Evolutionary conservation across 2,797 vertebrate genomes (phyloP).

Genomic region (Chanos chanos): DNA sequence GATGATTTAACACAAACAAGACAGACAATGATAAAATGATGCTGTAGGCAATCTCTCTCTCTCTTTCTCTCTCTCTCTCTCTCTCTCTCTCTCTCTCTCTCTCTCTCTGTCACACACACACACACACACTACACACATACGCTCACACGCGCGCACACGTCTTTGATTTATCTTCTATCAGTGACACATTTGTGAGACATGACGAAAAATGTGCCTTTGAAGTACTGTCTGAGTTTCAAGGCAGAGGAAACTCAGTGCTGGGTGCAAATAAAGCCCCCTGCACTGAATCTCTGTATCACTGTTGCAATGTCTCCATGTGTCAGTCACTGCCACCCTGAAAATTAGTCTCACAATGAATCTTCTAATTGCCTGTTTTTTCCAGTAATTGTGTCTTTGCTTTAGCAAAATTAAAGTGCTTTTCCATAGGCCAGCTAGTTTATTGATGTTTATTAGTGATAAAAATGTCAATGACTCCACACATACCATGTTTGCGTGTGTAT

Average conservation of each 20-base stretch:
- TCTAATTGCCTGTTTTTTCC: constrained; percentile 14
- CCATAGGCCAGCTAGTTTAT: constrained; percentile 8
- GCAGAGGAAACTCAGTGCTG: constrained; percentile 19
- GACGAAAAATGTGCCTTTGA: constrained; percentile 34
- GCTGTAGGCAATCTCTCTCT: too few relatives aligned
- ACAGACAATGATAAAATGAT: too few relatives aligned
- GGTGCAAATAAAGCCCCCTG: constrained; percentile 21
- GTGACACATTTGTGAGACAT: constrained; percentile 30
- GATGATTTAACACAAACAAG: too few relatives aligned
- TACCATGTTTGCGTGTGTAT: too few relatives aligned
- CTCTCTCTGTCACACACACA: neutral
- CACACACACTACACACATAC: constrained; percentile 15
- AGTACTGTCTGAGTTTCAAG: constrained; percentile 12
- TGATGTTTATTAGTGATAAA: constrained; percentile 18
- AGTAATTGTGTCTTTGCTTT: constrained; percentile 7
- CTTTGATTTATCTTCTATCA: constrained; percentile 19
- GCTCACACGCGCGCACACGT: constrained; percentile 3
- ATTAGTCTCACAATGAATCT: constrained; percentile 27
- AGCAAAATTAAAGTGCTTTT: constrained; percentile 8
- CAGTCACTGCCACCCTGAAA: constrained; percentile 18
- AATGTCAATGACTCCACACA: constrained; percentile 1
- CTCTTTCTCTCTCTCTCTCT: too few relatives aligned
- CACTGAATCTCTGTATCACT: constrained; percentile 6
- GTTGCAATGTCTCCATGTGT: constrained; percentile 8
- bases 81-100: too few relatives aligned